phyloP scores from a whole-genome alignment of 2,113 vertebrate species.

The Orycteropus afer region DNA sequence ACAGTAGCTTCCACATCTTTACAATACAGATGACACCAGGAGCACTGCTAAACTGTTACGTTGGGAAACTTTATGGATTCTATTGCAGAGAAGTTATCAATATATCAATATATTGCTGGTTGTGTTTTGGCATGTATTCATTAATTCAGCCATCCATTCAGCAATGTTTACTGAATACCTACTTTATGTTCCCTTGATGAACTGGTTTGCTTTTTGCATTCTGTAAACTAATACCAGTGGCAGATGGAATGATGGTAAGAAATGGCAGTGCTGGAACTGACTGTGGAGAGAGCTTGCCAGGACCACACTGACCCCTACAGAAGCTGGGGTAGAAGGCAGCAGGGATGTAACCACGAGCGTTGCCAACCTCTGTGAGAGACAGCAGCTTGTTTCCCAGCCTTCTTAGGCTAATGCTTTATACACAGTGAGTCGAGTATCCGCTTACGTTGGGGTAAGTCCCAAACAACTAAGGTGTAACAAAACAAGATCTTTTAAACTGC shows the following conservation, averaged over 20 bases:
- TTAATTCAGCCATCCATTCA: neutral
- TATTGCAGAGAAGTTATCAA: no score
- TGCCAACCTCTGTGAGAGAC: no score
- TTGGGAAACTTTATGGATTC: no score
- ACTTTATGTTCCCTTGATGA: no score
- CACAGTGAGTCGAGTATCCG: neutral
- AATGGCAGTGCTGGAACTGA: no score
- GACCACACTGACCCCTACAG: neutral
- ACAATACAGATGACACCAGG: rapidly evolving
- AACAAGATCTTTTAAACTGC: neutral
- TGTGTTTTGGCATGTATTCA: neutral
- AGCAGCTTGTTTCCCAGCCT: neutral
- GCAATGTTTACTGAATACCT: neutral
- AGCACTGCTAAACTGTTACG: rapidly evolving
- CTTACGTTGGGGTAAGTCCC: neutral
- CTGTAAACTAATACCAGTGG: neutral
- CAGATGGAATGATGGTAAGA: no score
- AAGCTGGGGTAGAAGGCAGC: neutral
- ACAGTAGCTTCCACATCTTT: rapidly evolving
- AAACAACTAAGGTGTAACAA: no score
- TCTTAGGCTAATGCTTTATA: no score
- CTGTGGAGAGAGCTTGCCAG: neutral
- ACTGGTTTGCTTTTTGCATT: neutral
- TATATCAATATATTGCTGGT: rapidly evolving
- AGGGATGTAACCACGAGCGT: no score